Evolutionary conservation across 37 sponge, comb jelly and placozoan genomes (phyloP), one percentile per base, ranked within the genome.

Genomic region (Mnemiopsis leidyi): DNA sequence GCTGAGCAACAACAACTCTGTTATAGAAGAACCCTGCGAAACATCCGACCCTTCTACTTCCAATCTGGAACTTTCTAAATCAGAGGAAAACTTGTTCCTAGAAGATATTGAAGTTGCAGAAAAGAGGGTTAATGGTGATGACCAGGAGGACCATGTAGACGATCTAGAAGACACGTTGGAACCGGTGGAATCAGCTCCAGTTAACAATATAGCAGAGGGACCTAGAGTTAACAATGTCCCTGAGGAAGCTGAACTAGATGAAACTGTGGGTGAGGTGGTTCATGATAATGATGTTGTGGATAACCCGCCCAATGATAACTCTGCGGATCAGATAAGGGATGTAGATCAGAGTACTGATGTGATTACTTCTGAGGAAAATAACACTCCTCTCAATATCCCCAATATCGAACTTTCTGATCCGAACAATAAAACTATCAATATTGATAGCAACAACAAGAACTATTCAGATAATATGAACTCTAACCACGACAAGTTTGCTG

Each of bases 401-500:
- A 32, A 32, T 3, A 32, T 77, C 18, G 79, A 13, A 5, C 20
- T 32, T 21, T 34, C 79, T 3, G 79, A 77, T 31, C 36, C 32
- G 0, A 26, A 77, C 0, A 32, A 77, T 32, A 77, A 77, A 32
- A 26, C 79, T 26, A 31, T 77, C 79, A 69, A 69, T 25, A 69
- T 25, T 28, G 73, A 69, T 69, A 69, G 73, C 29, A 69, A 69
- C 29, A 69, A 69, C 29, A 69, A 25, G 28, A 69, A 20, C 29
- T 77, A 77, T 32, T 31, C 32, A 16, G 61, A 85, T 40, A 85
- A 85, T 28, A 85, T 85, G 61, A 85, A 85, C 61, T 36, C 40
- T 38, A 85, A 40, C n/a, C 40, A n/a, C 0, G 90, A 85, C 35
- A 85, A 85, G 61, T 85, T 39, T 39, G 61, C 38, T 85, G 90